phyloP scores from a whole-genome alignment of 2,888 invertebrate species.

The Erebia ligea region DNA sequence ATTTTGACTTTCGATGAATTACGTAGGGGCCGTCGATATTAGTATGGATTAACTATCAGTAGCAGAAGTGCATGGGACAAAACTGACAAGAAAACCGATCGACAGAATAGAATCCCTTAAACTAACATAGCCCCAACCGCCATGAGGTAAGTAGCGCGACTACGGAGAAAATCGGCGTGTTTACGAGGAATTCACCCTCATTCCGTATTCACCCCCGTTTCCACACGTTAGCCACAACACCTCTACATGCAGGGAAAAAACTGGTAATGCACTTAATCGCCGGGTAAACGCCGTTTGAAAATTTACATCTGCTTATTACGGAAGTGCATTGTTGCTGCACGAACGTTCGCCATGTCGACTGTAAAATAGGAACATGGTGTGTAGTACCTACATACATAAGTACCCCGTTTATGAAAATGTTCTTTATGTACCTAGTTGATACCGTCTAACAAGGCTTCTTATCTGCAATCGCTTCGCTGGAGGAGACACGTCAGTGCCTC shows the following conservation, averaged over 20 bases:
- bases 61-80: no score
- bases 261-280: slow-evolving; percentile 23
- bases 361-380: neutral
- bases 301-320: slow-evolving; percentile 13
- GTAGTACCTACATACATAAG: neutral
- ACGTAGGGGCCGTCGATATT: no score
- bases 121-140: neutral
- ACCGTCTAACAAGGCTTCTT: no score
- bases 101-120: no score
- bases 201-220: slow-evolving; percentile 37
- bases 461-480: no score
- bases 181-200: slow-evolving; percentile 26
- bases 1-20: no score
- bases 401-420: no score
- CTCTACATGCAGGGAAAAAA: slow-evolving; percentile 16
- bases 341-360: neutral
- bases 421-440: no score
- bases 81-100: no score
- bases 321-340: neutral
- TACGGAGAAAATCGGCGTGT: slow-evolving; percentile 22
- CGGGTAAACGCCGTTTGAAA: slow-evolving; percentile 12
- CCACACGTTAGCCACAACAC: slow-evolving; percentile 32
- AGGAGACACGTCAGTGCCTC: no score
- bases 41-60: no score
- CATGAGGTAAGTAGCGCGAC: slow-evolving; percentile 8